Conservation (phyloP, 2,113 vertebrate species). For the Hystrix brachyura region DNA sequence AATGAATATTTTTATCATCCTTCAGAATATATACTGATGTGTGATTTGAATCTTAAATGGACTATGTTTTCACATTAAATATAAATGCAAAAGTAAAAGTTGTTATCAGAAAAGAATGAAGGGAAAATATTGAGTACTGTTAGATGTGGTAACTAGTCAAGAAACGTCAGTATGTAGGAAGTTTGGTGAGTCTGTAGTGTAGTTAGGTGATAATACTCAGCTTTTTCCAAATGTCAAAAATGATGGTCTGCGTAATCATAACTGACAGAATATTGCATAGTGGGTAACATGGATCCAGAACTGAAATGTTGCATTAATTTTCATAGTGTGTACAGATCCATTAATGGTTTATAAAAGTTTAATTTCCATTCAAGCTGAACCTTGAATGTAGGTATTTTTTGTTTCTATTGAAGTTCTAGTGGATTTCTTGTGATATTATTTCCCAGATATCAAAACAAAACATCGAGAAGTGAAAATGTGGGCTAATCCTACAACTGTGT, state of each 20-base stretch:
- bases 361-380: not conserved
- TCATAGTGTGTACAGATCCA: not conserved
- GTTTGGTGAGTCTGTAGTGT: not conserved
- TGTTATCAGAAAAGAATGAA: not conserved
- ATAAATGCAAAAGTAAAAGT: not conserved
- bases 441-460: not conserved
- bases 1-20: not conserved
- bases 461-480: not conserved
- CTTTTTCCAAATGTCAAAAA: not conserved
- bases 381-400: not conserved
- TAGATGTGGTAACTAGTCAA: not conserved
- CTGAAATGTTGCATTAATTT: not conserved
- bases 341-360: not conserved
- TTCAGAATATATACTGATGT: not conserved
- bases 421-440: not conserved
- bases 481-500: not conserved
- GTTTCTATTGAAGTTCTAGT: not conserved
- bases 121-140: not conserved
- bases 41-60: constrained; percentile 15
- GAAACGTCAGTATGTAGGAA: not conserved
- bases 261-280: not conserved
- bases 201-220: not conserved
- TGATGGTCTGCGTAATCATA: not conserved
- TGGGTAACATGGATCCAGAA: not conserved
- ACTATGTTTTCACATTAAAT: not conserved